phyloP scores from a whole-genome alignment of 1,140 invertebrate species.

The Chrysomallon squamiferum region DNA sequence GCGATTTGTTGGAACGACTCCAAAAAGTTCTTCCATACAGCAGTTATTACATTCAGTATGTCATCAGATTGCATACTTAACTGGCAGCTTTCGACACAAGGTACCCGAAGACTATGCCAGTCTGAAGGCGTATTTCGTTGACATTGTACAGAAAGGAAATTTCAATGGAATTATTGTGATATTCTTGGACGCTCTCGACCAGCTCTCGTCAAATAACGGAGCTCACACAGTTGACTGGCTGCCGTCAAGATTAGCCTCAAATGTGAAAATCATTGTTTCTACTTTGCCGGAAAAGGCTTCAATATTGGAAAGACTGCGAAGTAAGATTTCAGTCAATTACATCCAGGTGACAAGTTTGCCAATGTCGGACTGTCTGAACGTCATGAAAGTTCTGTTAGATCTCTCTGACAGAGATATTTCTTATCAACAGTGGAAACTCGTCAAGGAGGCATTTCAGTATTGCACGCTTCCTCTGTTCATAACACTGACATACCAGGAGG shows the following conservation, averaged over 20 bases:
- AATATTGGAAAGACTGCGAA: constrained; percentile 34
- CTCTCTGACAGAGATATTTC: constrained; percentile 12
- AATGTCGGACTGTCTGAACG: constrained; percentile 35
- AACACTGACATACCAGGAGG: constrained; percentile 35
- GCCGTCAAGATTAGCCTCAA: constrained; percentile 46
- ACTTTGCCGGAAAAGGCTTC: constrained; percentile 33
- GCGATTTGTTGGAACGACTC: constrained; percentile 52
- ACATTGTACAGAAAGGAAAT: constrained; percentile 44
- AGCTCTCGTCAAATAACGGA: constrained; percentile 36
- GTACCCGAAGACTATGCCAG: constrained; percentile 42
- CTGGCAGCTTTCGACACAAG: constrained; percentile 32
- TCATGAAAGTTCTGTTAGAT: constrained; percentile 41
- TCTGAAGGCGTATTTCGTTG: constrained; percentile 46
- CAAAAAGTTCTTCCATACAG: constrained; percentile 32
- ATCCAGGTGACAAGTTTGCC: constrained; percentile 36
- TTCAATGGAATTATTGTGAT: constrained; percentile 52
- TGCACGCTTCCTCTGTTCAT: constrained; percentile 40
- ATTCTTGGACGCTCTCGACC: constrained; percentile 54
- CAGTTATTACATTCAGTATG: constrained; percentile 45
- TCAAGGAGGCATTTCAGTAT: constrained; percentile 40
- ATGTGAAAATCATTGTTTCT: constrained; percentile 55
- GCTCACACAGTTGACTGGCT: constrained; percentile 58
- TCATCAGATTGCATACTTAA: constrained; percentile 47
- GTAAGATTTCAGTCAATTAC: constrained; percentile 33
- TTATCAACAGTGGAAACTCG: constrained; percentile 40